These are phyloP conservation scores for Apotomis turbidana DNA, from an alignment of 2,888 invertebrate species.

Conservation along the genomic window DNA sequence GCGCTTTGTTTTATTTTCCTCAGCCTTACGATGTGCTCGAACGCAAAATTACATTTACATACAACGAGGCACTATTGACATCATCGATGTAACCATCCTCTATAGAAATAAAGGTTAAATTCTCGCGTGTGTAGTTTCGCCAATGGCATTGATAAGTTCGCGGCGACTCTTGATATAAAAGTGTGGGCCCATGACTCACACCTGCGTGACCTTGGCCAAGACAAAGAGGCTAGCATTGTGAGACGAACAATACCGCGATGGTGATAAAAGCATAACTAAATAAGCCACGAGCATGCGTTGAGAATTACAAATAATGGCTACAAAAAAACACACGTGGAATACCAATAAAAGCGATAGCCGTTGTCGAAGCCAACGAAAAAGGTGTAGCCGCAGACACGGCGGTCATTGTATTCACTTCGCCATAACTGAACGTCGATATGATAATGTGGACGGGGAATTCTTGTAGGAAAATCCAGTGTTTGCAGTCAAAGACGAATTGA, in stretches of 20 bases:
- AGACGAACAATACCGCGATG: constrained; percentile 63
- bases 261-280: constrained; percentile 73
- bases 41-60: constrained; percentile 24
- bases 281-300: constrained; percentile 58
- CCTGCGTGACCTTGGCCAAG: constrained; percentile 70
- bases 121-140: background rate
- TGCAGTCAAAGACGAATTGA: too few relatives aligned
- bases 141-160: constrained; percentile 17
- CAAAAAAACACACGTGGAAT: constrained; percentile 33
- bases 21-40: constrained; percentile 29
- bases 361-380: constrained; percentile 7
- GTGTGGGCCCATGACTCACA: constrained; percentile 54
- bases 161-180: constrained; percentile 37
- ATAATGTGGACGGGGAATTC: background rate
- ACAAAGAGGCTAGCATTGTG: constrained; percentile 72
- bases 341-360: constrained; percentile 20
- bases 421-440: background rate
- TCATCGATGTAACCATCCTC: constrained; percentile 2
- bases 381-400: constrained; percentile 1
- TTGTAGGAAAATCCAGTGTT: background rate
- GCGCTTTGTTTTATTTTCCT: constrained; percentile 42
- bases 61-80: background rate
- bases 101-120: constrained; percentile 22
- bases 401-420: constrained; percentile 4
- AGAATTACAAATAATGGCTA: constrained; percentile 59